phyloP scores from a whole-genome alignment of 2,113 vertebrate genomes.

The Thryonomys swinderianus region DNA sequence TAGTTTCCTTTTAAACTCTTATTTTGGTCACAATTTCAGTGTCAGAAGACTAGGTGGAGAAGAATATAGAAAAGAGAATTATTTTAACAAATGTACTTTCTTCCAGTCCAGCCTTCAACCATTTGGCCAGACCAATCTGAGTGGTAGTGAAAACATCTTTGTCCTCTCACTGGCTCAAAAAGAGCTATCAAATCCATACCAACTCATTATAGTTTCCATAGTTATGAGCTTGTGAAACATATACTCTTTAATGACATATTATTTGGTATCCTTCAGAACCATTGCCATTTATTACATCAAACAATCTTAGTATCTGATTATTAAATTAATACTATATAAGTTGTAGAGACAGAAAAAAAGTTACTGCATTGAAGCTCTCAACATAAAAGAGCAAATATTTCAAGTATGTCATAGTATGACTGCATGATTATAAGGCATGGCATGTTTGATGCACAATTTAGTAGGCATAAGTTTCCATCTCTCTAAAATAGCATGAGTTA shows the following conservation, averaged over 20 bases:
- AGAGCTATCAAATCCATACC: slow-evolving; percentile 63
- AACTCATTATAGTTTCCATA: slow-evolving; percentile 65
- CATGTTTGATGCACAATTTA: slow-evolving; percentile 74
- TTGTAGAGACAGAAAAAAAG: slow-evolving; percentile 52
- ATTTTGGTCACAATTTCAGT: slow-evolving; percentile 4
- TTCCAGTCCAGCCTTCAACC: not conserved
- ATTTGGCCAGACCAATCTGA: not conserved
- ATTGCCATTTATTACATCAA: slow-evolving; percentile 58
- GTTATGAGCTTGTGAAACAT: slow-evolving; percentile 75
- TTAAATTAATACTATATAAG: slow-evolving; percentile 50
- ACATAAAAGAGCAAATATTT: slow-evolving; percentile 65
- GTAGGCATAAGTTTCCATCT: slow-evolving; percentile 4
- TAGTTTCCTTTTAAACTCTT: slow-evolving; percentile 54
- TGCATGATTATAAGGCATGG: slow-evolving; percentile 46
- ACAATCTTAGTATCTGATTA: slow-evolving; percentile 61
- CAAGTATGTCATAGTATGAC: slow-evolving; percentile 15
- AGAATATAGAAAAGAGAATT: not conserved
- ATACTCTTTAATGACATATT: slow-evolving; percentile 77
- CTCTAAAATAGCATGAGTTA: slow-evolving; percentile 20
- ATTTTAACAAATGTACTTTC: slow-evolving; percentile 7
- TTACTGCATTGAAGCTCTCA: not conserved
- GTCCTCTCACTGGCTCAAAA: slow-evolving; percentile 40
- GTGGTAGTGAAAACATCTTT: slow-evolving; percentile 62
- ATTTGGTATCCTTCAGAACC: slow-evolving; percentile 67
- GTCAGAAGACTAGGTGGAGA: slow-evolving; percentile 24